Evolutionary conservation across 2,888 invertebrate genomes (phyloP), one percentile per base, ranked within the genome.

Genomic region (Kryphioiulus occultus): DNA sequence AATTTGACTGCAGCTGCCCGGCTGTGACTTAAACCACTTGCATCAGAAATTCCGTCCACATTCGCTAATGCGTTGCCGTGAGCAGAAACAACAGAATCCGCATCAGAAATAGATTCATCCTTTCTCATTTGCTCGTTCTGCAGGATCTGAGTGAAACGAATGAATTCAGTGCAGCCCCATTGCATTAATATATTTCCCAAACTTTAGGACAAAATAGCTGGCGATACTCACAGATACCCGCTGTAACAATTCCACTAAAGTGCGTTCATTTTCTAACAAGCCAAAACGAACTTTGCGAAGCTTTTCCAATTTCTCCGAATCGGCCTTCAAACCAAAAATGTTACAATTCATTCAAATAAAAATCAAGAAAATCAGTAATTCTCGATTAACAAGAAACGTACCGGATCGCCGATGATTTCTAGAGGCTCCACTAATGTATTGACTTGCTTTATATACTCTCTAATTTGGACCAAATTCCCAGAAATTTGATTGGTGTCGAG

Each of bases 401-500:
- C 88, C 42, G 59, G 88, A 78, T 88, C 88, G 9, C 88, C 59
- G 9, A 47, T 59, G 39, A 88, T 88, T 85, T 88, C 83, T 82
- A 88, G 59, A 15, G 84, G 44, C 84, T 86, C 88, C 26, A 88
- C 88, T 82, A 86, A 87, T 12, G 53, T 32, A 5, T 88, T 86
- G 5, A 88, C 84, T 47, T 88, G 88, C 35, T 85, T 87, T 12
- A 92, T 95, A 91, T 95, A 95, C 91, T 95, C 95, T 86, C 95
- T 92, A 89, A 95, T 95, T 92, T 95, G 95, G 88, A 94, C 94
- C 26, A 95, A 92, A 85, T 95, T 93, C 47, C 94, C 94, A 90
- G 95, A 95, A 78, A 95, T 95, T 87, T 95, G 94, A 32, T 94
- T 88, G 9, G 87, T 87, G 68, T 87, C 68, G 17, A 86, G 85